Conservation (phyloP, 2,797 vertebrate genomes). For the Trachurus trachurus region DNA sequence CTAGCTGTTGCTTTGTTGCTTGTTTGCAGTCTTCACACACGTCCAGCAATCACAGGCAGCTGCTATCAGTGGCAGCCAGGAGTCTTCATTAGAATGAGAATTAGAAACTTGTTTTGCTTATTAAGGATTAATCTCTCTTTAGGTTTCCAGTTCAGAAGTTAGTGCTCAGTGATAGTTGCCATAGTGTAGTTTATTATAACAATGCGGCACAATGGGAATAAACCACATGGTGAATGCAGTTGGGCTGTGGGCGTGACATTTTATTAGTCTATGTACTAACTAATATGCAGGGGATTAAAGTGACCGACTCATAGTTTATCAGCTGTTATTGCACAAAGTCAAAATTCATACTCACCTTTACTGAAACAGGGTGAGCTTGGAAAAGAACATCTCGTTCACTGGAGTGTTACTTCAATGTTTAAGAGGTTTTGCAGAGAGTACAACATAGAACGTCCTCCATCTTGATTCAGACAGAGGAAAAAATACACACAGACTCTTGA, state of each 20-base stretch:
- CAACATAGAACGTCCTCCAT: neutral
- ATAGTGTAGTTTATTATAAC: slow-evolving; percentile 16
- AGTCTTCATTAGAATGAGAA: slow-evolving; percentile 33
- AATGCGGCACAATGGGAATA: slow-evolving; percentile 15
- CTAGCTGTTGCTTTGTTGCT: slow-evolving; percentile 17
- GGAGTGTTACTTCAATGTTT: neutral
- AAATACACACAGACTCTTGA: neutral
- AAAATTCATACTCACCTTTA: neutral
- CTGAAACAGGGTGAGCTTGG: neutral
- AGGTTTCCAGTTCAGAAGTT: slow-evolving; percentile 13
- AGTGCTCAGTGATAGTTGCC: slow-evolving; percentile 28
- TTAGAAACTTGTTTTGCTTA: slow-evolving; percentile 49
- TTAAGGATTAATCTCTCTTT: slow-evolving; percentile 25
- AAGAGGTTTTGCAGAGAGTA: neutral
- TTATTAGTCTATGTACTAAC: neutral
- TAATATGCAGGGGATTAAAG: neutral
- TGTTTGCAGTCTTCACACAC: slow-evolving; percentile 43
- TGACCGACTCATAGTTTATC: neutral
- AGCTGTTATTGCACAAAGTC: neutral
- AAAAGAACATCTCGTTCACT: neutral
- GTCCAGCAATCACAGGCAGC: slow-evolving; percentile 21
- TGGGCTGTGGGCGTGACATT: neutral
- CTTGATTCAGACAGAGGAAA: neutral
- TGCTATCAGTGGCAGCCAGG: slow-evolving; percentile 42
- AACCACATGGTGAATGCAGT: neutral